These are phyloP conservation scores for Zaprionus obscuricornis DNA, from an alignment of 2,888 invertebrate genomes.

Conservation along the genomic window DNA sequence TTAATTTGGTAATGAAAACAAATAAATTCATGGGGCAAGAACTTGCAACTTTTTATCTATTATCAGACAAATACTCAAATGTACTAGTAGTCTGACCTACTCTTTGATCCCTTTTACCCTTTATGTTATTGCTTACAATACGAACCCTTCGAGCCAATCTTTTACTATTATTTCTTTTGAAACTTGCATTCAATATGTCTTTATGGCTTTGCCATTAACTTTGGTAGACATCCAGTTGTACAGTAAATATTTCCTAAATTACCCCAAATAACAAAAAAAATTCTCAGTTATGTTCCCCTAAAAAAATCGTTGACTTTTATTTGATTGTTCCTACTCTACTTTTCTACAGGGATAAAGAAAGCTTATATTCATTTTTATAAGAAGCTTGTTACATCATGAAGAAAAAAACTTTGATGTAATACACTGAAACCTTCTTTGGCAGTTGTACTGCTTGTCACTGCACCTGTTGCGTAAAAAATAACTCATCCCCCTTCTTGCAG, in stretches of 20 bases:
- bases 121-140: background rate
- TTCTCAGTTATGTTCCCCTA: background rate
- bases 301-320: conserved; percentile 4
- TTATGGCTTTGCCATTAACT: conserved; percentile 34
- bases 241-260: conserved; percentile 16
- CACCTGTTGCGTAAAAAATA: too few relatives aligned
- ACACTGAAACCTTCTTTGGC: too few relatives aligned
- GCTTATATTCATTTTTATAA: too few relatives aligned
- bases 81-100: too few relatives aligned
- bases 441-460: too few relatives aligned
- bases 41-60: conserved; percentile 17
- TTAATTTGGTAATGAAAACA: conserved; percentile 61
- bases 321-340: too few relatives aligned
- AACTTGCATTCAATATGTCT: conserved; percentile 45
- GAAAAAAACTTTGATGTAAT: too few relatives aligned
- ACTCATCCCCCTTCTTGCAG: too few relatives aligned
- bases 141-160: conserved; percentile 17
- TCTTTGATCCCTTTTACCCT: conserved; percentile 11
- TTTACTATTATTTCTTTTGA: conserved; percentile 8
- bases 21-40: conserved; percentile 18
- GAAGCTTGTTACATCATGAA: too few relatives aligned
- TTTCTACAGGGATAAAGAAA: too few relatives aligned
- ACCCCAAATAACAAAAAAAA: conserved; percentile 2
- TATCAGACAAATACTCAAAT: too few relatives aligned
- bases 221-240: conserved; percentile 7